Base-by-base conservation (phyloP, 2,888 invertebrate genomes). In the Caenorhabditis wallacei region DNA sequence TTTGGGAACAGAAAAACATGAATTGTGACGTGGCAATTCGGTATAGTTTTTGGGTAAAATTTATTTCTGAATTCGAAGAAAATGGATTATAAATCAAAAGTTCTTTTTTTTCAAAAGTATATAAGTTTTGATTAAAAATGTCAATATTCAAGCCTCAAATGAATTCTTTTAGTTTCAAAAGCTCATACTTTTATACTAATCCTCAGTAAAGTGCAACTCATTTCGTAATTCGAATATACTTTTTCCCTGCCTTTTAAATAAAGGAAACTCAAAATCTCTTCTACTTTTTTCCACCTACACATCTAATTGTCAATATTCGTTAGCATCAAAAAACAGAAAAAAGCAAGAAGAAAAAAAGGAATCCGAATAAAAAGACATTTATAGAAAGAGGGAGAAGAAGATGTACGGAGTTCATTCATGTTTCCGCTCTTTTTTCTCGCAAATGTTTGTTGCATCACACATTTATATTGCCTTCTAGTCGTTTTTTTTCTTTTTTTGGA, bases 391-490 rank as follows among this genome's bases (percentile, higher is more conserved):
- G 61, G 57, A n/a, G n/a, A 11, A 18, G 43, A 24, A 64, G n/a
- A 43, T 51, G 54, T 72, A 13, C 35, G 30, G 46, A 51, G 43
- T 64, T 48, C 30, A 22, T 57, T 18, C 54, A 56, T 26, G 26
- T 64, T 64, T 51, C 63, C 66, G 30, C n/a, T 43, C 48, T 48
- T 30, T 22, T 22, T 40, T 22, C 13, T 64, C n/a, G 13, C 35
- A 66, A 64, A 74, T 79, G 53, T 56, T 79, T 37, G 61, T 79
- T 37, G 61, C 78, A 54, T 78, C 68, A 54, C 66, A 53, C 30
- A 78, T 78, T 30, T 78, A 72, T 30, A 66, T 54, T 22, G 71
- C 72, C 30, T 30, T 8, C 30, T 30, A 20, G 35, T 46, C 20
- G 37, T 56, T 22, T 40, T 18, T 16, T 61, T 61, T 43, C 26